Base-by-base conservation (phyloP, 2,113 vertebrate genomes). In the Zosterops lateralis region DNA sequence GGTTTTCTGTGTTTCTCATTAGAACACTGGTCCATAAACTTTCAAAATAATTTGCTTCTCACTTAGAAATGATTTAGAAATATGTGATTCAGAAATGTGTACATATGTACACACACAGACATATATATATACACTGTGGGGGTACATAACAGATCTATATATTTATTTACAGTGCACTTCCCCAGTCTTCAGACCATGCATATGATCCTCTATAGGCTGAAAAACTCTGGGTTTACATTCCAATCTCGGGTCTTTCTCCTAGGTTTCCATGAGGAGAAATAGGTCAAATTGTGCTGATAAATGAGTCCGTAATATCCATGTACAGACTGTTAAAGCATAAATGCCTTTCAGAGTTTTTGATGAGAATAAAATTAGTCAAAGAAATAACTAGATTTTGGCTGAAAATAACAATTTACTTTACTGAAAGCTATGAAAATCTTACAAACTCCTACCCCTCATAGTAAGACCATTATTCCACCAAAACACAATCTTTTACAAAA, bases 301-400 rank as follows among this genome's bases (percentile, higher is more conserved):
- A 91, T 47, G 24, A 92, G 10, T 5, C 24, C 17, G 20, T 80
- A 86, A 83, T 54, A 71, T 71, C 48, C 67, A 66, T 2, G 16
- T 61, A 60, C 15, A 81, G 72, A 62, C 13, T 71, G 14, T 47
- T 67, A 84, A 86, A 93, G 88, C 86, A 81, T 34, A 62, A 93
- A 84, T 60, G 58, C 21, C 16, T 84, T 81, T 71, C 60, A 66
- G 65, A 81, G 21, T 28, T 78, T 92, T 84, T 74, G 34, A 19
- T 74, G 19, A 84, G 80, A 84, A 47, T 9, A 81, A 95, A 91
- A 96, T 87, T 86, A 84, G 64, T 71, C 84, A 93, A 81, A 66
- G 47, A n/a, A 74, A 44, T 48, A 89, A 89, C 26, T 67, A 81
- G 17, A 84, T 84, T 77, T 73, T 67, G 14, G 14, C 48, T 87